Conservation (phyloP, 2,888 invertebrate genomes). For the Halictus ligatus region DNA sequence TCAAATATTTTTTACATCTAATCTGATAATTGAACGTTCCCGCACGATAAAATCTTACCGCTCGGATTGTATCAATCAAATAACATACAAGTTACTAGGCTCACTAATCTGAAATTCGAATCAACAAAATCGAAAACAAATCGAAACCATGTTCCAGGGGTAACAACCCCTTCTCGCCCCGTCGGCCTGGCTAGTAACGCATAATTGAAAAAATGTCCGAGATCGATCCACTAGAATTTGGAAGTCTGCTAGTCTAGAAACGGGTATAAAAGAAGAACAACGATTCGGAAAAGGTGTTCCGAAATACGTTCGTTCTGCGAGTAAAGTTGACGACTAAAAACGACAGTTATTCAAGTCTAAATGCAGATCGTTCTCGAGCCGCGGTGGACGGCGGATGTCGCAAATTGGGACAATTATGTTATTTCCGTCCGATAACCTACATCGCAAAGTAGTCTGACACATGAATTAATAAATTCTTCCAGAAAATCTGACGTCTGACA, state of each 20-base stretch:
- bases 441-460: constrained; percentile 77
- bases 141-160: too few species aligned
- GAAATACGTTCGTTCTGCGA: constrained; percentile 1
- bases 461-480: constrained; percentile 81
- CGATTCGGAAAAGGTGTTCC: neutral
- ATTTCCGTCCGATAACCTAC: constrained; percentile 82
- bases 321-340: constrained; percentile 26
- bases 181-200: too few species aligned
- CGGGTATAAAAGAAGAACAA: neutral
- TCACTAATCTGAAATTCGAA: too few species aligned
- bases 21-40: too few species aligned
- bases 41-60: too few species aligned
- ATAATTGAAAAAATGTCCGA: too few species aligned
- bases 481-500: constrained; percentile 82
- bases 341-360: constrained; percentile 42
- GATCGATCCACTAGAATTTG: neutral
- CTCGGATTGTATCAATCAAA: too few species aligned
- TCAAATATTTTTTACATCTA: too few species aligned
- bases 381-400: constrained; percentile 64
- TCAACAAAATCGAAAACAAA: too few species aligned
- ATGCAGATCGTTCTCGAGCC: constrained; percentile 42
- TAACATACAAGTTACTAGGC: too few species aligned
- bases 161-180: too few species aligned
- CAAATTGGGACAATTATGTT: constrained; percentile 80
- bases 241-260: neutral